Evolutionary conservation across 1,140 invertebrate species (phyloP).

Genomic region (Phymastichus coffea): DNA sequence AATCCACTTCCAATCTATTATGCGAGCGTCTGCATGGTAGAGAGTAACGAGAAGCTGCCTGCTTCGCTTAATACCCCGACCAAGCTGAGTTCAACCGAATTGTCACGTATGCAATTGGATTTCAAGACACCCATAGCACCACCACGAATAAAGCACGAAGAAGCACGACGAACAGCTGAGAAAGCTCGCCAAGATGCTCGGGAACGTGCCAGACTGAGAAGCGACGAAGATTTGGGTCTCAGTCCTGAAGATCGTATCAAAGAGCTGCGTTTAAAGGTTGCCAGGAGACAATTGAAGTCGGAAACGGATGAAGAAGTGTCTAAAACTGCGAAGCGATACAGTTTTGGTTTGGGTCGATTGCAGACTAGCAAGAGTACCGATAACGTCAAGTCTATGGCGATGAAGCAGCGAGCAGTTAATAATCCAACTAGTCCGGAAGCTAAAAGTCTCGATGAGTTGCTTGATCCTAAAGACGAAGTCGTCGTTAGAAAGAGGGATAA

Average conservation of each 20-base stretch:
- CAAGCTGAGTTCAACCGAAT: background rate
- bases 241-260: constrained; percentile 71
- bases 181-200: constrained; percentile 68
- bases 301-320: constrained; percentile 40
- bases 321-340: constrained; percentile 45
- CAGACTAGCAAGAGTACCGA: constrained; percentile 54
- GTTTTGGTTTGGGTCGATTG: constrained; percentile 39
- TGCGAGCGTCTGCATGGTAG: too few species aligned
- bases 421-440: constrained; percentile 16
- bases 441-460: constrained; percentile 51
- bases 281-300: constrained; percentile 41
- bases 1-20: too few species aligned
- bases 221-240: constrained; percentile 70
- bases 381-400: constrained; percentile 45
- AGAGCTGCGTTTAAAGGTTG: constrained; percentile 57
- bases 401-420: background rate
- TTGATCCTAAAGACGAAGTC: constrained; percentile 27
- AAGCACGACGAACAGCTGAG: constrained; percentile 58
- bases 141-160: constrained; percentile 53
- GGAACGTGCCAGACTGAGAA: constrained; percentile 68
- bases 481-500: constrained; percentile 42
- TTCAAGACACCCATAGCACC: constrained; percentile 56
- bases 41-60: background rate
- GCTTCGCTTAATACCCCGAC: too few species aligned
- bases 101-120: constrained; percentile 2